phyloP scores from a whole-genome alignment of 2,797 vertebrate species.

The Micrastur ruficollis region DNA sequence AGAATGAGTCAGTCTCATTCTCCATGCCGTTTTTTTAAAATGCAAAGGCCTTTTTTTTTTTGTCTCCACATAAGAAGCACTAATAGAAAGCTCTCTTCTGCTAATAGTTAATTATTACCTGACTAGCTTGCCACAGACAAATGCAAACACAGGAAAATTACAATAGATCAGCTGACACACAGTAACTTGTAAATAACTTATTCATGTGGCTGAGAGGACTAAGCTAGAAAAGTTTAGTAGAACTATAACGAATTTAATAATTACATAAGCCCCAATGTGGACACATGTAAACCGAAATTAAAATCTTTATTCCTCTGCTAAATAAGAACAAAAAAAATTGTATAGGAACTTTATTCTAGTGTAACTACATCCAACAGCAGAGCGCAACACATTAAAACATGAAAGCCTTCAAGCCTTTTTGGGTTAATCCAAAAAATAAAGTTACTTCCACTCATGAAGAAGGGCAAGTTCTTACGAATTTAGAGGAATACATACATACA shows the following conservation, averaged over 20 bases:
- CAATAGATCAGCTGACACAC: neutral
- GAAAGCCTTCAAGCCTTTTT: neutral
- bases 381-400: neutral
- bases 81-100: neutral
- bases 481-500: neutral
- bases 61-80: neutral
- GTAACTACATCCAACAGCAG: neutral
- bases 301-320: neutral
- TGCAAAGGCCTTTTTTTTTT: neutral
- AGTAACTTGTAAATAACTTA: neutral
- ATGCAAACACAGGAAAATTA: neutral
- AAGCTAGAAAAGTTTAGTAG: neutral
- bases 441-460: neutral
- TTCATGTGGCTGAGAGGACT: neutral
- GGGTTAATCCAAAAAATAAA: neutral
- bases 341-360: neutral
- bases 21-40: neutral
- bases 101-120: neutral
- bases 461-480: neutral
- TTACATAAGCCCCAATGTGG: neutral
- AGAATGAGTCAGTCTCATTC: neutral
- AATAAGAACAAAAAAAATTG: neutral
- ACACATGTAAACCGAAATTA: neutral
- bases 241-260: neutral
- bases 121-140: neutral